Percentiles rank a stretch among this genome's conserved stretches.
phyloP scores from a whole-genome alignment of 2,113 vertebrate species.

The Planiliza haematocheilus region DNA sequence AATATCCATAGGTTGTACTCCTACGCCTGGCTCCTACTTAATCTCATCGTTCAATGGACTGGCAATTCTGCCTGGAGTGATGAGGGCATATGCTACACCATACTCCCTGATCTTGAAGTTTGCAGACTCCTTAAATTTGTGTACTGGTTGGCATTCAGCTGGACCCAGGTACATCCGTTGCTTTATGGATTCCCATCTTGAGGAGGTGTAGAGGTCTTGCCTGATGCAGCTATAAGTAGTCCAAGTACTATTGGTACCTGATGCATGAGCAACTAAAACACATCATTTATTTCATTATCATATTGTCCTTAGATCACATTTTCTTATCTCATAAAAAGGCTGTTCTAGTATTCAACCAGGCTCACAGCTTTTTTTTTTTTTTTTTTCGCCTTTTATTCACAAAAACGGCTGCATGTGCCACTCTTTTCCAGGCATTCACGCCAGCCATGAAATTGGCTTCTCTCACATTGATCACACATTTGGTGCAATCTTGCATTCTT shows the following conservation, averaged over 20 bases:
- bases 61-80: neutral
- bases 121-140: neutral
- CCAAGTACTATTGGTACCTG: neutral
- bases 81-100: neutral
- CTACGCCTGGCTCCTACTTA: neutral
- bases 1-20: neutral
- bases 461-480: slow-evolving; percentile 52
- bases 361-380: neutral
- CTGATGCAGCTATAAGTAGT: neutral
- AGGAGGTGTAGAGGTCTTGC: neutral
- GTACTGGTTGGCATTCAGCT: slow-evolving; percentile 1
- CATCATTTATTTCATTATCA: slow-evolving; percentile 5
- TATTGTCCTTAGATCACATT: neutral
- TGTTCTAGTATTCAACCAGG: neutral
- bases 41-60: slow-evolving; percentile 6
- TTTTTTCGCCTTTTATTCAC: slow-evolving; percentile 24
- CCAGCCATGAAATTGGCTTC: slow-evolving; percentile 52
- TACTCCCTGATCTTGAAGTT: neutral
- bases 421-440: slow-evolving; percentile 21
- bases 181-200: slow-evolving; percentile 2
- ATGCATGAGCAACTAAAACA: neutral
- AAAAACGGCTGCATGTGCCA: slow-evolving; percentile 38
- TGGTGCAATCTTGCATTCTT: slow-evolving; percentile 44
- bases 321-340: neutral
- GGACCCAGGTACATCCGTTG: slow-evolving; percentile 2